These are phyloP conservation scores for Acrocera orbiculus DNA, from an alignment of 2,888 invertebrate species.

Conservation along the genomic window DNA sequence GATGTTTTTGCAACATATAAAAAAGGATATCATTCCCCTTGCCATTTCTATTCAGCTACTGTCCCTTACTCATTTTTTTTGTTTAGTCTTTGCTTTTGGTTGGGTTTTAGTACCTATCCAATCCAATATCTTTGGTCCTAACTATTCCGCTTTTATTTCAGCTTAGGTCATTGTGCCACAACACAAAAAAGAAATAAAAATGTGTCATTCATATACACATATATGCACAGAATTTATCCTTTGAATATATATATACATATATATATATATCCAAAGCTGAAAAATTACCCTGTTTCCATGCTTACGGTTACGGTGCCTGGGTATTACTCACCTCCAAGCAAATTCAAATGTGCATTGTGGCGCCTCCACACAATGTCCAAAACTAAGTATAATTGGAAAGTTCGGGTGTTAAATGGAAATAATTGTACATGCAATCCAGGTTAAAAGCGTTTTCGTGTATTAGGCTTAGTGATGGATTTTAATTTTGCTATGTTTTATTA, in stretches of 20 bases:
- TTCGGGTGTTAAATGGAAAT: conserved; percentile 7
- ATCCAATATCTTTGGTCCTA: background rate
- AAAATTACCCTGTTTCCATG: background rate
- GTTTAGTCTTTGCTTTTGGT: background rate
- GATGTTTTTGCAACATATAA: background rate
- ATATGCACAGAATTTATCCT: no score
- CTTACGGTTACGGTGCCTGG: conserved; percentile 1
- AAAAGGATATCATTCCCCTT: conserved; percentile 6
- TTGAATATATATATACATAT: conserved; percentile 3
- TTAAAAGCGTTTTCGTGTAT: conserved; percentile 5
- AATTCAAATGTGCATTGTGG: conserved; percentile 3
- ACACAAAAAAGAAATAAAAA: conserved; percentile 4
- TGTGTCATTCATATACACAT: no score
- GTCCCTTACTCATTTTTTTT: conserved; percentile 4
- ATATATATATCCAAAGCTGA: background rate
- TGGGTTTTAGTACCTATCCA: background rate
- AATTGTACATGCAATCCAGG: conserved; percentile 5
- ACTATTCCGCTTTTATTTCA: background rate
- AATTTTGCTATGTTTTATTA: no score
- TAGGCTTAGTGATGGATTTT: no score
- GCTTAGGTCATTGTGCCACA: conserved; percentile 4
- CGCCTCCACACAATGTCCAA: background rate
- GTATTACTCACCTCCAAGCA: conserved; percentile 4
- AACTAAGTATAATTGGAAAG: conserved; percentile 4
- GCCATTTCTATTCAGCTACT: conserved; percentile 5